phyloP scores from a whole-genome alignment of 2,113 vertebrate species.

The Dromiciops gliroides region DNA sequence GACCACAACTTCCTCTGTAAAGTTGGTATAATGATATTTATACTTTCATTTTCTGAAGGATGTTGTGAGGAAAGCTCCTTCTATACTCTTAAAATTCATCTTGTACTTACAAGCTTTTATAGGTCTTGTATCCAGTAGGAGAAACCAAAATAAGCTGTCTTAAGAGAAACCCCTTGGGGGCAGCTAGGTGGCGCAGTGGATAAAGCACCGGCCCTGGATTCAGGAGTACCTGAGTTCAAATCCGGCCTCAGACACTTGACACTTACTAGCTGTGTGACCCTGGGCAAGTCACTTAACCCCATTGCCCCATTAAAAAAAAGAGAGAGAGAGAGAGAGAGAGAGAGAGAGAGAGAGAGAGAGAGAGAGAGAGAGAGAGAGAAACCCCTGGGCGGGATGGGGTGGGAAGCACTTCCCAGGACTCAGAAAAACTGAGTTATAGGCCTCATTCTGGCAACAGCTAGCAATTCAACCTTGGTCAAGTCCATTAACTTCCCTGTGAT shows the following conservation, averaged over 20 bases:
- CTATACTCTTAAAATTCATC: not conserved
- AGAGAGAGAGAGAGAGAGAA: no score
- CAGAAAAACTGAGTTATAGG: not conserved
- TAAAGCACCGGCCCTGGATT: no score
- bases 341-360: no score
- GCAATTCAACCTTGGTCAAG: not conserved
- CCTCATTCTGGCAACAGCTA: not conserved
- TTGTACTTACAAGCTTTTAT: not conserved
- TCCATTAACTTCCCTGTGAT: not conserved
- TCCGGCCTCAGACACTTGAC: no score
- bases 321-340: no score
- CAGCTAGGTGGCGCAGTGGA: no score
- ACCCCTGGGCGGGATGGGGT: no score
- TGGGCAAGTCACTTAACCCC: not conserved
- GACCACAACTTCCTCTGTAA: not conserved
- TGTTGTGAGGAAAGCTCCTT: not conserved
- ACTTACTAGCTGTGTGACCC: no score
- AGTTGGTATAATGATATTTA: not conserved
- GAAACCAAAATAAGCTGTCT: not conserved
- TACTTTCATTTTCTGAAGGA: not conserved
- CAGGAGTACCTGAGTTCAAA: no score
- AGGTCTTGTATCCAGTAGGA: not conserved
- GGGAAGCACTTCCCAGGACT: no score
- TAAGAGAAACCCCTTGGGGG: not conserved
- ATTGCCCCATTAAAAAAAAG: no score